Conservation (phyloP, 2,888 invertebrate genomes). For the Lathronympha strigana region DNA sequence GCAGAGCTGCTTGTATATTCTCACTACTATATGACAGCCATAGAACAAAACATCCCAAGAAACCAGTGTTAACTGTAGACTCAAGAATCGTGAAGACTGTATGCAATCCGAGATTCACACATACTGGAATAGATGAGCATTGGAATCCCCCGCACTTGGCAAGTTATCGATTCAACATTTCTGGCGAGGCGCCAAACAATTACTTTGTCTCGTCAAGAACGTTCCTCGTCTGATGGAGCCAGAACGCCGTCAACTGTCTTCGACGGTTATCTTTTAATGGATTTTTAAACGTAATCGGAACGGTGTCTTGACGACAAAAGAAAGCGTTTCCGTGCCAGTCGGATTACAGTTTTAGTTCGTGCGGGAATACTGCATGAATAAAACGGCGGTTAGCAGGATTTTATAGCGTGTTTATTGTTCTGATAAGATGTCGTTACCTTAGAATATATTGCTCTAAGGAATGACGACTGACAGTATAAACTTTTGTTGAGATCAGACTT, state of each 20-base stretch:
- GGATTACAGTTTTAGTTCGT: background rate
- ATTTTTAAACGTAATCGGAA: conserved; percentile 36
- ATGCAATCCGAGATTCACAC: background rate
- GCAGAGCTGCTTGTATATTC: conserved; percentile 14
- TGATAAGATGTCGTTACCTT: background rate
- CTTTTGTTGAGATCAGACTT: background rate
- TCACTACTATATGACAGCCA: background rate
- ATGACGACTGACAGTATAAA: conserved; percentile 1
- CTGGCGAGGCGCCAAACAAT: conserved; percentile 77
- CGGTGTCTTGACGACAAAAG: conserved; percentile 18
- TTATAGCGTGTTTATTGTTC: conserved; percentile 6
- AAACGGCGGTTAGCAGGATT: conserved; percentile 9
- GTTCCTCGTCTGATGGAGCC: conserved; percentile 68
- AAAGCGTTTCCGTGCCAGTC: conserved; percentile 7
- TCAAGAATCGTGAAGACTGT: background rate
- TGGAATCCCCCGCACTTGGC: background rate
- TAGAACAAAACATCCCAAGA: background rate
- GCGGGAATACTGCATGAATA: background rate
- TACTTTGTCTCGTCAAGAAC: conserved; percentile 76
- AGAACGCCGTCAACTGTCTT: conserved; percentile 50
- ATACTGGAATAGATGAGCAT: background rate
- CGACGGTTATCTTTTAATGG: conserved; percentile 41
- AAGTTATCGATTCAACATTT: background rate
- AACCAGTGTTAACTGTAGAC: background rate
- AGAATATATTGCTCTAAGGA: background rate